Evolutionary conservation across 2,113 vertebrate species (phyloP).

Genomic region (Bubo blakistoni): DNA sequence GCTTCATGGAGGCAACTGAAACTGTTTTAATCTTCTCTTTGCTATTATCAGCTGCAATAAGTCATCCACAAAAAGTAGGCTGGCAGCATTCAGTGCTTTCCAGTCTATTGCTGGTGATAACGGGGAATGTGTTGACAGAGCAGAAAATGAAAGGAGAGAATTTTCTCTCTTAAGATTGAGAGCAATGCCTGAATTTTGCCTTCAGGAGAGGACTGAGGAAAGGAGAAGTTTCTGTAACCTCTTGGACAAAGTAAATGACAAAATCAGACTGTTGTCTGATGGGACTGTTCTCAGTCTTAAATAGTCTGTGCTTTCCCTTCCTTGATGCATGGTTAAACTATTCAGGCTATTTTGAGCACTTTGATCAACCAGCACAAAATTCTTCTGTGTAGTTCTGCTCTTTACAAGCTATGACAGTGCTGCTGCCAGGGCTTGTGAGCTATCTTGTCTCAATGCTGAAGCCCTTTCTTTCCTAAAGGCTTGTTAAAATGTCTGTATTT

Average conservation of each 20-base stretch:
- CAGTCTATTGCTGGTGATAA: not conserved
- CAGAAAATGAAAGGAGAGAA: not conserved
- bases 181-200: not conserved
- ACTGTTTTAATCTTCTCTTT: not conserved
- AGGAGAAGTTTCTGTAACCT: not conserved
- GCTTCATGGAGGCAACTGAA: not conserved
- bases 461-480: not conserved
- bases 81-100: not conserved
- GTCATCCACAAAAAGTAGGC: not conserved
- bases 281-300: not conserved
- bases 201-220: not conserved
- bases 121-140: not conserved
- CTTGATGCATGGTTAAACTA: not conserved
- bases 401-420: not conserved
- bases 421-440: not conserved
- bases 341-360: not conserved
- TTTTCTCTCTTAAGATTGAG: not conserved
- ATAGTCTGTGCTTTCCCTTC: not conserved
- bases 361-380: not conserved
- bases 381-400: not conserved
- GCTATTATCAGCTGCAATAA: not conserved
- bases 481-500: slow-evolving; percentile 43
- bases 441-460: not conserved
- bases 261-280: not conserved
- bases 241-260: not conserved